These are phyloP conservation scores for Uloborus diversus DNA, from an alignment of 1,140 invertebrate species.

Conservation along the genomic window DNA sequence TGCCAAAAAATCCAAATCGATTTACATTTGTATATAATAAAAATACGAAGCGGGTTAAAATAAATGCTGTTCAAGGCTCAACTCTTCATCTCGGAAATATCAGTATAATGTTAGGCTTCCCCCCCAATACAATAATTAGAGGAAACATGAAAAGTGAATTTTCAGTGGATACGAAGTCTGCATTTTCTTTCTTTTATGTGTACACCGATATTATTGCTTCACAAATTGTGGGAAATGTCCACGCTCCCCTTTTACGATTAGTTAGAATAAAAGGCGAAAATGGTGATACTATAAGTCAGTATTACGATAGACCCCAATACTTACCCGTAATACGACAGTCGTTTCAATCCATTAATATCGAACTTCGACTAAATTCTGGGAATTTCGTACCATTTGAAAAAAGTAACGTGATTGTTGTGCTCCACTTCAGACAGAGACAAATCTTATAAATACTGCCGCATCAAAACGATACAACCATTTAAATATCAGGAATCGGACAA, in stretches of 20 bases:
- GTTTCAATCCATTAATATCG: not conserved
- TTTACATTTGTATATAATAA: not conserved
- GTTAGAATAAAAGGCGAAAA: not conserved
- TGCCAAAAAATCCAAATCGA: not conserved
- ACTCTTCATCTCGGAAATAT: not conserved
- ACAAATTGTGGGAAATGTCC: not conserved
- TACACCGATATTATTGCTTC: not conserved
- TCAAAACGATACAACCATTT: not conserved
- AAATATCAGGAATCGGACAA: too few species aligned
- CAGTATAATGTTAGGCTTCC: not conserved
- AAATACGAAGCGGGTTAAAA: not conserved
- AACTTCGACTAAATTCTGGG: not conserved
- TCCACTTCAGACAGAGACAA: not conserved
- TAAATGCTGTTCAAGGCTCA: not conserved
- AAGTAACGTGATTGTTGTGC: not conserved
- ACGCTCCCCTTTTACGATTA: not conserved
- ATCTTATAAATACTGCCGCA: not conserved
- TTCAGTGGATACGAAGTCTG: not conserved
- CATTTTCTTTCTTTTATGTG: not conserved
- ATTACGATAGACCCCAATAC: not conserved
- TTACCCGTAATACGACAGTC: not conserved
- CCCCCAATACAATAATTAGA: not conserved
- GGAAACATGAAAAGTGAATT: not conserved
- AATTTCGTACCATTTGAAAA: not conserved
- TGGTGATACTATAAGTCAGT: not conserved